Evolutionary conservation across 2,797 vertebrate genomes (phyloP).

Genomic region (Streptopelia turtur): DNA sequence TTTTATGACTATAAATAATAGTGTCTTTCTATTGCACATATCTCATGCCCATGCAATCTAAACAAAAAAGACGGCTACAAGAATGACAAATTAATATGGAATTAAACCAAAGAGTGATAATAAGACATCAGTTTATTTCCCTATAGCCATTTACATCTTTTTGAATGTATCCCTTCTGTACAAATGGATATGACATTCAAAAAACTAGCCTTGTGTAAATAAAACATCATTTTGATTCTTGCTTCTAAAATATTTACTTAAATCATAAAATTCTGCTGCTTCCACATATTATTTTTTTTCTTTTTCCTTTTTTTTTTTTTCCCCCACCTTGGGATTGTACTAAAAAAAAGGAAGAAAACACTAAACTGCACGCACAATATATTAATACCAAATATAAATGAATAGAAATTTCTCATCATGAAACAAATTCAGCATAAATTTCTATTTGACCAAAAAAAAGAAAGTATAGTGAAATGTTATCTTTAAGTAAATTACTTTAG

Average conservation of each 20-base stretch:
- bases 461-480: not conserved
- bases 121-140: not conserved
- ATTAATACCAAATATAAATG: not conserved
- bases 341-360: not conserved
- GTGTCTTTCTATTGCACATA: not conserved
- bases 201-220: not conserved
- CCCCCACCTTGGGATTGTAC: not conserved
- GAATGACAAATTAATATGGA: not conserved
- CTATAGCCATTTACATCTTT: not conserved
- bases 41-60: not conserved
- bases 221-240: not conserved
- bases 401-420: not conserved
- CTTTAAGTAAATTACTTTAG: not conserved
- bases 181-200: not conserved
- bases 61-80: not conserved
- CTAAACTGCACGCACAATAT: not conserved
- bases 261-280: not conserved
- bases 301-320: not conserved
- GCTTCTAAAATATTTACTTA: not conserved
- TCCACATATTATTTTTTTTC: not conserved
- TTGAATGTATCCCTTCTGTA: slow-evolving; percentile 30
- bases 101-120: not conserved
- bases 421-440: not conserved
- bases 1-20: not conserved
- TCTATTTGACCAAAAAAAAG: not conserved